phyloP scores from a whole-genome alignment of 2,888 invertebrate species.

The Andricus quercusramuli region DNA sequence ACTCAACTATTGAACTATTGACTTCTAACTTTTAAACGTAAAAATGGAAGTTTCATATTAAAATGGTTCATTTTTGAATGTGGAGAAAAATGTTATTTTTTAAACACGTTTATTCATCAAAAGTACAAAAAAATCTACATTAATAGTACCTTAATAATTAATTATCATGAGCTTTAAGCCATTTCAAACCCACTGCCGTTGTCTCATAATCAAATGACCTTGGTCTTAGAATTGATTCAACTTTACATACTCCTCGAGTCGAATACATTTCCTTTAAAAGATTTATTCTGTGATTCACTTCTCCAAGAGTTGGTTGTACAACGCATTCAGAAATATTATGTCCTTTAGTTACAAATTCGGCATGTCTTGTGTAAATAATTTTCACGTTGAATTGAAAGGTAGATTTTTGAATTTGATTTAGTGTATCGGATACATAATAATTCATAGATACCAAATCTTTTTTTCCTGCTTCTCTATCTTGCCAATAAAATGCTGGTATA shows the following conservation, averaged over 20 bases:
- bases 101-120: background rate
- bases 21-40: no score
- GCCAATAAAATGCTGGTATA: constrained; percentile 80
- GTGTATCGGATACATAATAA: constrained; percentile 78
- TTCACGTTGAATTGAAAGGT: constrained; percentile 80
- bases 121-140: background rate
- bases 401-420: constrained; percentile 78
- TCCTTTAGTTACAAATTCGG: constrained; percentile 78
- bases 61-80: no score
- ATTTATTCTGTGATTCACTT: constrained; percentile 77
- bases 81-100: no score
- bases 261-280: constrained; percentile 52
- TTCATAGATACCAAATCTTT: constrained; percentile 75
- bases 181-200: background rate
- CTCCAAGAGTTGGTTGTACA: constrained; percentile 38
- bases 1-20: no score
- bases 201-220: constrained; percentile 7
- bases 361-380: constrained; percentile 81
- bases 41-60: no score
- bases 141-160: background rate
- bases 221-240: background rate
- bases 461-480: constrained; percentile 66
- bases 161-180: constrained; percentile 10
- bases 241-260: constrained; percentile 13
- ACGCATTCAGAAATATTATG: constrained; percentile 42